These are phyloP conservation scores for Augiades crinisus DNA, from an alignment of 2,888 invertebrate species.

Conservation along the genomic window DNA sequence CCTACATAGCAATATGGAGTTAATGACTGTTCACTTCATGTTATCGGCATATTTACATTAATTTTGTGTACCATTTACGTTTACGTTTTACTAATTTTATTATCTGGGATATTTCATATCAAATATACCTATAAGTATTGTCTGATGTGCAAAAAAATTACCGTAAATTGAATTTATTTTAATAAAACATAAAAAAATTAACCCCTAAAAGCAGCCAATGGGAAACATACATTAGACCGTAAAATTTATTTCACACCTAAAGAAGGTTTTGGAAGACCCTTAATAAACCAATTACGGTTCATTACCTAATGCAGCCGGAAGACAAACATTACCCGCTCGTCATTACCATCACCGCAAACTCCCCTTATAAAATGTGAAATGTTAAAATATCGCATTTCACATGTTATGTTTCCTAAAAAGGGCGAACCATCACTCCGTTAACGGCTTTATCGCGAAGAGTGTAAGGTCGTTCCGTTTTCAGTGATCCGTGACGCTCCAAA, in stretches of 20 bases:
- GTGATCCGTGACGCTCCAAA: conserved; percentile 35
- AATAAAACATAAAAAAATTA: not conserved
- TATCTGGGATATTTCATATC: too few relatives aligned
- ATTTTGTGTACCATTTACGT: too few relatives aligned
- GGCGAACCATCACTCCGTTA: conserved; percentile 44
- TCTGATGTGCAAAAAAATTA: too few relatives aligned
- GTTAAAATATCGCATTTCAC: conserved; percentile 63
- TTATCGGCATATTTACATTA: too few relatives aligned
- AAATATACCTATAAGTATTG: too few relatives aligned
- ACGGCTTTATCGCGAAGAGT: conserved; percentile 57
- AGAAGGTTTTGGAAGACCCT: conserved; percentile 50
- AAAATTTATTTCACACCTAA: conserved; percentile 66
- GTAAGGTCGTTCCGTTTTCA: conserved; percentile 47
- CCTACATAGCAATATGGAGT: too few relatives aligned
- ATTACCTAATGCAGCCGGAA: conserved; percentile 77
- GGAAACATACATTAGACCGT: conserved; percentile 48
- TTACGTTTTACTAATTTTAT: too few relatives aligned
- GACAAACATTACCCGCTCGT: conserved; percentile 70
- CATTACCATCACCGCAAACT: conserved; percentile 68
- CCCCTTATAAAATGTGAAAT: conserved; percentile 59
- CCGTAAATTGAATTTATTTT: not conserved
- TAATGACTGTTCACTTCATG: too few relatives aligned
- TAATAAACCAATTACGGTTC: conserved; percentile 76
- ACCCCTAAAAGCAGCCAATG: conserved; percentile 29
- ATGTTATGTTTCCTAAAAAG: conserved; percentile 50